Conservation (phyloP, 2,113 vertebrate genomes). For the Chionomys nivalis region DNA sequence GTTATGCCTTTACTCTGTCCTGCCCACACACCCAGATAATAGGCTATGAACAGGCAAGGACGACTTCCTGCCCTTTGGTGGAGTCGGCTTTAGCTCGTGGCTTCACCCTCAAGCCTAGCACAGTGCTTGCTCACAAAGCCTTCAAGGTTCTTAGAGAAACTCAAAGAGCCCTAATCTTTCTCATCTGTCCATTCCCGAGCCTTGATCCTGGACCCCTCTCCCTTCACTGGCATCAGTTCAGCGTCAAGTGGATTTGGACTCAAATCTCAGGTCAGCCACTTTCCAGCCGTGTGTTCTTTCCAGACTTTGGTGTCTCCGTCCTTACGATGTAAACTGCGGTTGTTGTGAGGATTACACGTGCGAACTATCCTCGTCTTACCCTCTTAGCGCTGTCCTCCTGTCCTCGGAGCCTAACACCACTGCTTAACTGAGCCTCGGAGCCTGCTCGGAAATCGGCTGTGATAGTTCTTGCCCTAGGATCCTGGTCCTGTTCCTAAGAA, state of each 20-base stretch:
- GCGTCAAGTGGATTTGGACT: background rate
- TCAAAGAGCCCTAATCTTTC: background rate
- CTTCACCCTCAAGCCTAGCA: background rate
- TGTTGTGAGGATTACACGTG: background rate
- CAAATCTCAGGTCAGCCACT: background rate
- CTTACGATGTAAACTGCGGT: background rate
- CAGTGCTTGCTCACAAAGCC: background rate
- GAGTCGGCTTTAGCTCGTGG: background rate
- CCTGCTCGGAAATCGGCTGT: background rate
- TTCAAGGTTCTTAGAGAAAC: background rate
- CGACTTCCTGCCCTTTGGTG: background rate
- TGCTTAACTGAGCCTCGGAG: too few relatives aligned
- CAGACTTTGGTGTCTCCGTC: background rate
- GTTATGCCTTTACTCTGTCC: background rate
- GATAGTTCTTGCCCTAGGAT: background rate
- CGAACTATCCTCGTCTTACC: background rate
- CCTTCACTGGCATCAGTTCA: background rate
- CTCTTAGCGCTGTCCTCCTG: background rate
- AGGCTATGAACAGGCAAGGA: background rate
- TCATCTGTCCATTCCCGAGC: background rate
- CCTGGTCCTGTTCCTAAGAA: background rate
- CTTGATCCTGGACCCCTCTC: background rate
- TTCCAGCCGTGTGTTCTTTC: background rate
- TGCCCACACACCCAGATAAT: background rate
- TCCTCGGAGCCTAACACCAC: background rate